Conservation (phyloP, 1,140 invertebrate genomes). For the Adelges cooleyi region DNA sequence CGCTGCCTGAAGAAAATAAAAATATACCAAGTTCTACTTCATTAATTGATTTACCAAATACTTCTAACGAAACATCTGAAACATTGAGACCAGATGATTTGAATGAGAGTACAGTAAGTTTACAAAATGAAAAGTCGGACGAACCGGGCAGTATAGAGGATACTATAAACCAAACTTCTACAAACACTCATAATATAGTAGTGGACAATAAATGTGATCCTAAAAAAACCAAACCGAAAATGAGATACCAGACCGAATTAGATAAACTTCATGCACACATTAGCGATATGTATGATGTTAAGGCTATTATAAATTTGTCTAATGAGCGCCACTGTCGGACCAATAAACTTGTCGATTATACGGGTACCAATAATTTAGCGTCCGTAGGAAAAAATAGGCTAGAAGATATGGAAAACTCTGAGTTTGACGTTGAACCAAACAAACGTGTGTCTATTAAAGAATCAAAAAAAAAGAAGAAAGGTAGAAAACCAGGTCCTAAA, state of each 20-base stretch:
- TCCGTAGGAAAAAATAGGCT: neutral
- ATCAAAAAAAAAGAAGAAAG: neutral
- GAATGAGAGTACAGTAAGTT: no score
- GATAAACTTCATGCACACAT: constrained; percentile 22
- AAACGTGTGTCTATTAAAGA: no score
- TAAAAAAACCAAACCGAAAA: neutral
- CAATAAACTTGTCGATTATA: constrained; percentile 5
- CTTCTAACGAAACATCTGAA: no score
- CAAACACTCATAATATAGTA: neutral
- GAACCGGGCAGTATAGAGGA: no score
- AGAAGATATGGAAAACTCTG: neutral
- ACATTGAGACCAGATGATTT: no score
- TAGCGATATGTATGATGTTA: constrained; percentile 5
- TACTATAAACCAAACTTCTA: neutral
- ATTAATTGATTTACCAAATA: no score
- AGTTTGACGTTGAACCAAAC: neutral
- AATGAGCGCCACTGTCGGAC: constrained; percentile 5
- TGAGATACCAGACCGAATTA: constrained; percentile 4
- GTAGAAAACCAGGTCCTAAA: neutral
- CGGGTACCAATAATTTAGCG: neutral
- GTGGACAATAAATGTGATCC: neutral
- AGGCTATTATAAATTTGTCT: neutral
- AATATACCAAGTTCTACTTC: no score
- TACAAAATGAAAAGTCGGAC: no score
- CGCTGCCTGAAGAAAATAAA: no score